These are phyloP conservation scores for Saccostrea cuccullata DNA, from an alignment of 1,140 invertebrate species.

Conservation along the genomic window DNA sequence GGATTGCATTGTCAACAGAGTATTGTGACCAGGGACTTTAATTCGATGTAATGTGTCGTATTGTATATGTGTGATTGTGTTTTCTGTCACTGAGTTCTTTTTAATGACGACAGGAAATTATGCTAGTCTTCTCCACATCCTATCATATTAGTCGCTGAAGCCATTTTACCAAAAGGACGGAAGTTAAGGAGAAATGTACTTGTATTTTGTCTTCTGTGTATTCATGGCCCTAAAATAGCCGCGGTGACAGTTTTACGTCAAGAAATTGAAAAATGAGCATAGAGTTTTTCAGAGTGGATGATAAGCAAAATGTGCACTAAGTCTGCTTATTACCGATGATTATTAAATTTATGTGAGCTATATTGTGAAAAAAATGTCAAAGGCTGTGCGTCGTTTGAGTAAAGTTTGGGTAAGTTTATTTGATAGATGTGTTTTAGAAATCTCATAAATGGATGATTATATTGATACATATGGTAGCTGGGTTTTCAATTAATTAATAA, in stretches of 20 bases:
- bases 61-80: background rate
- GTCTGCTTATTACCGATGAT: background rate
- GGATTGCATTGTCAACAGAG: background rate
- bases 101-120: background rate
- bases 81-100: conserved; percentile 3
- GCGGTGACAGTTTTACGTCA: background rate
- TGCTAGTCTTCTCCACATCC: background rate
- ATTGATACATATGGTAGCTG: too few relatives aligned
- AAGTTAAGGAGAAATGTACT: background rate
- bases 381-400: conserved; percentile 18
- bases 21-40: background rate
- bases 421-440: background rate
- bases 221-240: background rate
- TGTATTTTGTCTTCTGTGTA: background rate
- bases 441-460: too few relatives aligned
- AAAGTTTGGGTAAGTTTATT: conserved; percentile 29
- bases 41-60: background rate
- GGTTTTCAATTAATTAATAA: too few relatives aligned
- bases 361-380: conserved; percentile 10
- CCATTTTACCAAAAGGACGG: background rate
- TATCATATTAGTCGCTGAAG: background rate
- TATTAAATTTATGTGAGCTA: background rate
- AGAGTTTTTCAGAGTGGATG: background rate
- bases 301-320: background rate
- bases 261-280: background rate